Conservation (phyloP, 2,797 vertebrate species). For the Gobionotothen gibberifrons region DNA sequence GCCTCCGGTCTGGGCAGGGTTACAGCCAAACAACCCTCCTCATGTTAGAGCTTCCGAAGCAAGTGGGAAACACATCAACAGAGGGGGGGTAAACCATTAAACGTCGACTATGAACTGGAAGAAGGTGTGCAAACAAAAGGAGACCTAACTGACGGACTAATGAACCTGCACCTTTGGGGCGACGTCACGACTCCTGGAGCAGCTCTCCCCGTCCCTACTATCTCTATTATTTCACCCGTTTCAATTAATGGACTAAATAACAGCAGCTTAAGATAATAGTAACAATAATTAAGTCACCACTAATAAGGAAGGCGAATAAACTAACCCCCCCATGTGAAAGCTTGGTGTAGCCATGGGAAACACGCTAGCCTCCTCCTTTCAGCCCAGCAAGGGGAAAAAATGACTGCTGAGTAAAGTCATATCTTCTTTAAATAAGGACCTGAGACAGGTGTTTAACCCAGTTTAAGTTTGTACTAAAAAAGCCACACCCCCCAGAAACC, state of each 20-base stretch:
- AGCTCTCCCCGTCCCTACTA: background rate
- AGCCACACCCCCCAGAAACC: background rate
- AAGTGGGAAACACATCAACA: background rate
- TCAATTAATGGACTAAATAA: background rate
- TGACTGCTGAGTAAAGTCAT: conserved; percentile 29
- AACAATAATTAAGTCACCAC: conserved; percentile 12
- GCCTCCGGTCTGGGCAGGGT: conserved; percentile 59
- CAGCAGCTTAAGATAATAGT: background rate
- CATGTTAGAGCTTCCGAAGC: conserved; percentile 55
- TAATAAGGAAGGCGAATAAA: conserved; percentile 38
- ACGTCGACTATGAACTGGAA: background rate
- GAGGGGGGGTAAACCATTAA: background rate
- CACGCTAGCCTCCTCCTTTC: conserved; percentile 45
- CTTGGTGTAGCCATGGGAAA: conserved; percentile 77
- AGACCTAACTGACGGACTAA: conserved; percentile 28
- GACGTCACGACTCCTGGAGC: conserved; percentile 66
- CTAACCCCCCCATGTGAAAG: conserved; percentile 18
- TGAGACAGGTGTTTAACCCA: conserved; percentile 56
- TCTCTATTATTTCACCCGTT: background rate
- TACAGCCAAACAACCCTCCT: conserved; percentile 40
- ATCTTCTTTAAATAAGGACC: conserved; percentile 25
- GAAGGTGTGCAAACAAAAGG: conserved; percentile 57
- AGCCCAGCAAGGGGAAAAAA: conserved; percentile 30
- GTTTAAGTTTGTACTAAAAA: background rate
- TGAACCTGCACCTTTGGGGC: conserved; percentile 58